These are phyloP conservation scores for Arrhamphus sclerolepis DNA, from an alignment of 2,797 vertebrate species.

Conservation along the genomic window DNA sequence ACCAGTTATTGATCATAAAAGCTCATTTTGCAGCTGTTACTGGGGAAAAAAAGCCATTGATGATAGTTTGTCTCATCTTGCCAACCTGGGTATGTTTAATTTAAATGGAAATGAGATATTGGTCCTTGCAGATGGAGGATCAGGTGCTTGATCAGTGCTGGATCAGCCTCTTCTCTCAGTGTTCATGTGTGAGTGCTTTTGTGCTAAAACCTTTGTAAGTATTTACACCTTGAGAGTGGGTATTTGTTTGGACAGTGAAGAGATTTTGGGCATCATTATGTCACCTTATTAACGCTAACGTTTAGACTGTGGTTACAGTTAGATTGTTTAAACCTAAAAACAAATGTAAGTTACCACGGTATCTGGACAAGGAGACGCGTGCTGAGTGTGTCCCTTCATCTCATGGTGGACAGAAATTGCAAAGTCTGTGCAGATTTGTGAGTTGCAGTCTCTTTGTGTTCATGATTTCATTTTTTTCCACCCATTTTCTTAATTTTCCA, in stretches of 20 bases:
- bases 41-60: slow-evolving; percentile 29
- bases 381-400: no score
- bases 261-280: no score
- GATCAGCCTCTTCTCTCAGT: slow-evolving; percentile 44
- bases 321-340: no score
- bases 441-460: no score
- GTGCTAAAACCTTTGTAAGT: neutral
- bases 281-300: no score
- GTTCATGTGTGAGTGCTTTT: slow-evolving; percentile 3
- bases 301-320: no score
- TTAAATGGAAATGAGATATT: slow-evolving; percentile 77
- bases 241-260: no score
- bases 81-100: slow-evolving; percentile 60
- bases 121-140: slow-evolving; percentile 63
- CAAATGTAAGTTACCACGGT: no score
- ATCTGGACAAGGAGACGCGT: no score
- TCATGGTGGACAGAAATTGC: no score
- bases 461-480: no score
- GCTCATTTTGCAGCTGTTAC: slow-evolving; percentile 40
- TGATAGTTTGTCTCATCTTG: slow-evolving; percentile 39
- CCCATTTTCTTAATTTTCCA: slow-evolving; percentile 7
- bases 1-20: slow-evolving; percentile 51
- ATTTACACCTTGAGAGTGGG: neutral
- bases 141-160: slow-evolving; percentile 51
- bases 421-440: no score